A percentile compares a stretch with the other conserved stretches of the same genome.
phyloP scores from a whole-genome alignment of 2,797 vertebrate species.

The Pyrocephalus nanus region DNA sequence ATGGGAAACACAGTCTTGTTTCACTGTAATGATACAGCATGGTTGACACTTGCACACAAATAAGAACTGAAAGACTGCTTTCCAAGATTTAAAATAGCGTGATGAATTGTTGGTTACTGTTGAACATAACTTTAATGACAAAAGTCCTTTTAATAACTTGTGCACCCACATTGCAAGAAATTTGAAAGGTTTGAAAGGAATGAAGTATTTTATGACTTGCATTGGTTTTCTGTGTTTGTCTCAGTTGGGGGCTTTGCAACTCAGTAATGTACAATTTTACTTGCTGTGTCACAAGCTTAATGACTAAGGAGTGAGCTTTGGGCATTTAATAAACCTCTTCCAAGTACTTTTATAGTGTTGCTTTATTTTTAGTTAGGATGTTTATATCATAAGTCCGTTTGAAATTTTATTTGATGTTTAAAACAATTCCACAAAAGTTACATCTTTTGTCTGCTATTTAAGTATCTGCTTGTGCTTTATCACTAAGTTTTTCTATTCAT shows the following conservation, averaged over 20 bases:
- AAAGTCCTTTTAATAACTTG: not conserved
- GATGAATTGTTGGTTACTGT: not conserved
- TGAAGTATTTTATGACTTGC: not conserved
- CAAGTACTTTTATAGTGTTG: not conserved
- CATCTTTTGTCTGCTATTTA: not conserved
- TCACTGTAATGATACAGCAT: not conserved
- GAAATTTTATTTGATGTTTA: conserved; percentile 5
- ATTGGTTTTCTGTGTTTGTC: not conserved
- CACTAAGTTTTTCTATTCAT: not conserved
- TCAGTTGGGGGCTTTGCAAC: not conserved
- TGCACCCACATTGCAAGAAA: not conserved
- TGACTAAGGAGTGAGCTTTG: not conserved
- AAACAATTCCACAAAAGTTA: not conserved
- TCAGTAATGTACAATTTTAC: not conserved
- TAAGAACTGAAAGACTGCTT: not conserved
- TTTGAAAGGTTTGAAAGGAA: not conserved
- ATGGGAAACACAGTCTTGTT: not conserved
- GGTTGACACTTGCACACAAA: not conserved
- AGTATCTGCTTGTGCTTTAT: not conserved
- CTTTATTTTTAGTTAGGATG: not conserved
- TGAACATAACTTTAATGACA: not conserved
- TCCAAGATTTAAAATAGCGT: not conserved
- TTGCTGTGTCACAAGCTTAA: not conserved
- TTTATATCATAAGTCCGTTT: not conserved
- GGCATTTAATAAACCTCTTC: not conserved